Percentiles rank a stretch among this genome's conserved stretches.
Conservation (phyloP, 2,113 vertebrate species). For the Brachyhypopomus gauderio region DNA sequence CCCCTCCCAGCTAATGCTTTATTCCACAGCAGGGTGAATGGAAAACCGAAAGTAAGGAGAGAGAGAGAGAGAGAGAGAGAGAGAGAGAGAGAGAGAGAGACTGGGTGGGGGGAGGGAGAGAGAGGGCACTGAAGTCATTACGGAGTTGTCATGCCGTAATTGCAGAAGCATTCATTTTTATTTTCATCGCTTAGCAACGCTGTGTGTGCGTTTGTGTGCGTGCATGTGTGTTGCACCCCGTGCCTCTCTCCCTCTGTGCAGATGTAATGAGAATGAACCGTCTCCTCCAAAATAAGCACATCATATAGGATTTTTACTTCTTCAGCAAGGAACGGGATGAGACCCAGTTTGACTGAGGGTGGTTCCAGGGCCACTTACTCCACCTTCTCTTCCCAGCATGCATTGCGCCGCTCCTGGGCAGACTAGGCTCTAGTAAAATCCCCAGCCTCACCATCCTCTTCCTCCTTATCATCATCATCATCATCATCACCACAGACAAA, state of each 20-base stretch:
- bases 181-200: conserved; percentile 59
- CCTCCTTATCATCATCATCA: background rate
- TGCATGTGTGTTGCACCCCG: conserved; percentile 27
- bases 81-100: conserved; percentile 27
- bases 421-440: too few species aligned
- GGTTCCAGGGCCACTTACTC: too few species aligned
- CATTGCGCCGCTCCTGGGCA: too few species aligned
- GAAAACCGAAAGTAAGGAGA: conserved; percentile 33
- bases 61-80: conserved; percentile 18
- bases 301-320: background rate
- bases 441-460: too few species aligned
- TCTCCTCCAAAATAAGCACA: conserved; percentile 22
- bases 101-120: background rate
- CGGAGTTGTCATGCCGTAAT: conserved; percentile 55
- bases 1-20: conserved; percentile 21
- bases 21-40: conserved; percentile 37
- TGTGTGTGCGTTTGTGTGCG: conserved; percentile 29
- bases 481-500: background rate
- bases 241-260: conserved; percentile 5
- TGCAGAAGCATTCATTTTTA: conserved; percentile 56
- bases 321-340: background rate
- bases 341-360: background rate
- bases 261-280: conserved; percentile 2
- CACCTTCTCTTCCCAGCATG: too few species aligned
- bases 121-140: conserved; percentile 52